Conservation (phyloP, 2,113 vertebrate species). For the Tursiops truncatus region DNA sequence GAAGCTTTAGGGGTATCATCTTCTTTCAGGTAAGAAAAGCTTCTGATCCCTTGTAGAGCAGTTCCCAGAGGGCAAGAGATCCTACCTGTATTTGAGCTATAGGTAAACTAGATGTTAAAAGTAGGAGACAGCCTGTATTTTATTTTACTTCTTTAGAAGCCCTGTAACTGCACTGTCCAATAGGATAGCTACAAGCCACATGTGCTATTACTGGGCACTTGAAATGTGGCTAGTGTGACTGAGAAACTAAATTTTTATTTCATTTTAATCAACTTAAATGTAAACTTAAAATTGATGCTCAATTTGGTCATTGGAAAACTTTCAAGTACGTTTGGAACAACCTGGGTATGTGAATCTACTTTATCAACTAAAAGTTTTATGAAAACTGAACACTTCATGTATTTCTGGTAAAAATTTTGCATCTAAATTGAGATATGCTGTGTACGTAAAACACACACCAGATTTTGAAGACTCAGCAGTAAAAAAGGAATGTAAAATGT, state of each 20-base stretch:
- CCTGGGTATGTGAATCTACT: not conserved
- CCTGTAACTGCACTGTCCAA: not conserved
- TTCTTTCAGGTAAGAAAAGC: not conserved
- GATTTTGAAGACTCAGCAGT: not conserved
- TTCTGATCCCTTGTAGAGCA: not conserved
- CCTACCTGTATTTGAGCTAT: not conserved
- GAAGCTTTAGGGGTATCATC: not conserved
- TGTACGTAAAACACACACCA: not conserved
- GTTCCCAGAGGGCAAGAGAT: not conserved
- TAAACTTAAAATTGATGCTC: not conserved
- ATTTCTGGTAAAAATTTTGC: constrained; percentile 1
- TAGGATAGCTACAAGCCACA: not conserved
- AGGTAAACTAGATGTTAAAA: not conserved
- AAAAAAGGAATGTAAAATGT: not conserved
- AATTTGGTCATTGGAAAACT: not conserved
- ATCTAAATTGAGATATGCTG: not conserved
- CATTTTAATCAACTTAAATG: constrained; percentile 13
- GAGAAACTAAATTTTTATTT: not conserved
- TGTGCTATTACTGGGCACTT: not conserved
- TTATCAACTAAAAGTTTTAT: not conserved
- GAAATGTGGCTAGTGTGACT: not conserved
- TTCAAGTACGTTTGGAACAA: not conserved
- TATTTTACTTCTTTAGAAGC: not conserved
- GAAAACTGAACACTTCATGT: not conserved
- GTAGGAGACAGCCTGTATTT: not conserved